These are phyloP conservation scores for Gorsachius magnificus DNA, from an alignment of 2,797 vertebrate species.

Conservation along the genomic window DNA sequence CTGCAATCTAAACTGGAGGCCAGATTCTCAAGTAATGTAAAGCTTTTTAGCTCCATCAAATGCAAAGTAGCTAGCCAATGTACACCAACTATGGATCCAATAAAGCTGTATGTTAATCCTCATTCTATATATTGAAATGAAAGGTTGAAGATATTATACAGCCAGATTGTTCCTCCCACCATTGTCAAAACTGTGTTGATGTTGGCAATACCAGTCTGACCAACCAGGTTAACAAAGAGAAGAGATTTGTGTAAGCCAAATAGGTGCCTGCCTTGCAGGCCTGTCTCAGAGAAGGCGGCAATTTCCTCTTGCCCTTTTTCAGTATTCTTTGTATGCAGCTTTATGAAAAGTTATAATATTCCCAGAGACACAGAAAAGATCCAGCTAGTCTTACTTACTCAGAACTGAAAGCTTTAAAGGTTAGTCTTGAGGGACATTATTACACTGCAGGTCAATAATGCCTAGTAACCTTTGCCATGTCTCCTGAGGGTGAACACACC, in stretches of 20 bases:
- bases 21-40: background rate
- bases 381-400: constrained; percentile 53
- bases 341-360: constrained; percentile 68
- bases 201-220: background rate
- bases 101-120: background rate
- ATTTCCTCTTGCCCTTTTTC: constrained; percentile 69
- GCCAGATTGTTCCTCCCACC: background rate
- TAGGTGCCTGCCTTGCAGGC: constrained; percentile 15
- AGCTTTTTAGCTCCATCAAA: background rate
- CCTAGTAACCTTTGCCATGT: constrained; percentile 60
- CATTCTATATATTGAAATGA: background rate
- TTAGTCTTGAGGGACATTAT: constrained; percentile 71
- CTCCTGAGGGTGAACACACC: constrained; percentile 61
- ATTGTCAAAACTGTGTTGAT: background rate
- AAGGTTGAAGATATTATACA: background rate
- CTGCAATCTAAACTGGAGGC: background rate
- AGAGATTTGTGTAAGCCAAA: constrained; percentile 35
- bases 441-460: constrained; percentile 69
- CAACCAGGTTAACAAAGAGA: background rate
- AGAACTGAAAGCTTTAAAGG: constrained; percentile 73
- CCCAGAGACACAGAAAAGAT: constrained; percentile 66
- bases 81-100: background rate
- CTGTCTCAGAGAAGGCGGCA: constrained; percentile 27
- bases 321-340: constrained; percentile 58
- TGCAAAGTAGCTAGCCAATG: background rate